A percentile compares a stretch with the other conserved stretches of the same genome.
Conservation (phyloP, 2,797 vertebrate genomes). For the Myripristis jacobus region DNA sequence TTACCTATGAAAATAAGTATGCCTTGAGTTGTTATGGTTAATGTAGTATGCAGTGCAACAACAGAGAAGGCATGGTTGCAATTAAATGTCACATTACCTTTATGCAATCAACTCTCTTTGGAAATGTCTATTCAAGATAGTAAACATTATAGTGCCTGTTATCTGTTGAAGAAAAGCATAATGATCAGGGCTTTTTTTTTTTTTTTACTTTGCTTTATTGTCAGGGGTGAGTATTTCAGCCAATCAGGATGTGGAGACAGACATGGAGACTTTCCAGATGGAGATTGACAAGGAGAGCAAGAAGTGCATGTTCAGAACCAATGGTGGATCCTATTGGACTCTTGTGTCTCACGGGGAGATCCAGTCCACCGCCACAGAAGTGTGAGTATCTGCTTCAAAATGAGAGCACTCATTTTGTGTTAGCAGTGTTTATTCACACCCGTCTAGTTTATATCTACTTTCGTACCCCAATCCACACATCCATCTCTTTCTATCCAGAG, state of each 20-base stretch:
- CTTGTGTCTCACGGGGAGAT: conserved; percentile 94
- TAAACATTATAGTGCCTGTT: not conserved
- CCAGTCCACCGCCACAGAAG: conserved; percentile 92
- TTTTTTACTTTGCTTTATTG: conserved; percentile 23
- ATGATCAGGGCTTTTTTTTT: conserved; percentile 17
- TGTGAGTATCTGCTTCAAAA: conserved; percentile 82
- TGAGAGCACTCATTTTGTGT: not conserved
- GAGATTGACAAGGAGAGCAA: conserved; percentile 92
- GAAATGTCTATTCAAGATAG: conserved; percentile 15
- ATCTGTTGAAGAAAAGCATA: not conserved
- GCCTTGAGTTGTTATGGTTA: not conserved
- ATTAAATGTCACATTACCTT: conserved; percentile 23
- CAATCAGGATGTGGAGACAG: conserved; percentile 95
- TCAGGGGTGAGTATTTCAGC: conserved; percentile 95
- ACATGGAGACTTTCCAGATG: conserved; percentile 97
- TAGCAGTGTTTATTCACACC: not conserved
- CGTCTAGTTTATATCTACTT: not conserved
- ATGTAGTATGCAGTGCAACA: conserved; percentile 5
- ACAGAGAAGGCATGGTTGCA: conserved; percentile 2
- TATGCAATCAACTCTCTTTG: not conserved
- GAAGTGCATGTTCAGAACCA: conserved; percentile 93
- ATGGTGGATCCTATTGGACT: conserved; percentile 93
- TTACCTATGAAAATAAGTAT: not conserved
- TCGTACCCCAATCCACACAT: not conserved
- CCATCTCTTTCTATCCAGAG: conserved; percentile 73